A percentile compares a stretch with the other conserved stretches of the same genome.
Conservation (phyloP, 2,888 invertebrate species). For the Drosophila anomalata region DNA sequence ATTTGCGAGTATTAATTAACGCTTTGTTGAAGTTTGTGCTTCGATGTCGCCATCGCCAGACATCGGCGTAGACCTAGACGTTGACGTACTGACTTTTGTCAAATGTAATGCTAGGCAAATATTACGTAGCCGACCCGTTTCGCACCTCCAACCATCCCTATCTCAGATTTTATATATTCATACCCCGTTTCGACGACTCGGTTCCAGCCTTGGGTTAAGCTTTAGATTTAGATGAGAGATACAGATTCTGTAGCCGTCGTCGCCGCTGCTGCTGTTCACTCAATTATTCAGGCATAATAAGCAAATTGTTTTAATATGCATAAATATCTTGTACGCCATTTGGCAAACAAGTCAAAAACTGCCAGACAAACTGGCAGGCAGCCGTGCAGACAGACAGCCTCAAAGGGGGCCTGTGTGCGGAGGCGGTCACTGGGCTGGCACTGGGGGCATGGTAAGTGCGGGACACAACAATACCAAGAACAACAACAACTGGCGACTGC, state of each 20-base stretch:
- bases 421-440: background rate
- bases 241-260: conserved; percentile 35
- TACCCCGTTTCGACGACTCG: too few relatives aligned
- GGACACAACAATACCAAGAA: conserved; percentile 9
- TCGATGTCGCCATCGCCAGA: conserved; percentile 69
- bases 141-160: background rate
- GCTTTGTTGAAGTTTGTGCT: conserved; percentile 78
- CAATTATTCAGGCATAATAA: conserved; percentile 80
- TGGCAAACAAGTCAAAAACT: conserved; percentile 77
- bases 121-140: conserved; percentile 69
- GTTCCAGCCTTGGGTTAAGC: conserved; percentile 9
- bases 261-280: conserved; percentile 51
- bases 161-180: too few relatives aligned
- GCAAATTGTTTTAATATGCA: conserved; percentile 80
- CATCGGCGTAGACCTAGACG: conserved; percentile 40
- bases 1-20: conserved; percentile 81
- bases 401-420: conserved; percentile 7
- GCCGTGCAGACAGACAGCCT: conserved; percentile 24
- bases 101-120: conserved; percentile 51
- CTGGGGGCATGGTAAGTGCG: background rate
- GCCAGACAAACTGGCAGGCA: conserved; percentile 58
- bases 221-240: conserved; percentile 35
- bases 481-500: conserved; percentile 38
- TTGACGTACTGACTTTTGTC: conserved; percentile 41
- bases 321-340: conserved; percentile 79